Conservation (phyloP, 2,888 invertebrate genomes). For the Idaea straminata region DNA sequence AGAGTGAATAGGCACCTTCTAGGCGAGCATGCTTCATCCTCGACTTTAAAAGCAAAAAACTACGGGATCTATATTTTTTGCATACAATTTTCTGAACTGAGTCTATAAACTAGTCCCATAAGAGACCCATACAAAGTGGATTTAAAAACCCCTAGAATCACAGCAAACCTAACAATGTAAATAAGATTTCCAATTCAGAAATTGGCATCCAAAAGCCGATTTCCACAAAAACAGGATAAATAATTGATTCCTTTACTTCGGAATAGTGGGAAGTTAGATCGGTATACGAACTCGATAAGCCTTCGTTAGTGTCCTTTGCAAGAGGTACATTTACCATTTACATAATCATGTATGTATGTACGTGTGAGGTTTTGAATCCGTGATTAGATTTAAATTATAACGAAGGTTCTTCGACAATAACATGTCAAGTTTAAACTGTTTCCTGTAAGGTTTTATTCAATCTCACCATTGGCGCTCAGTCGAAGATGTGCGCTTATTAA, state of each 20-base stretch:
- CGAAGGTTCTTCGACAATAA: background rate
- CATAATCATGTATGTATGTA: background rate
- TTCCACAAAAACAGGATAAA: conserved; percentile 1
- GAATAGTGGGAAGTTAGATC: background rate
- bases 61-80: too few species aligned
- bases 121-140: background rate
- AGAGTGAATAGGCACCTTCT: too few species aligned
- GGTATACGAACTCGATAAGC: background rate
- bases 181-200: background rate
- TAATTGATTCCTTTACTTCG: background rate
- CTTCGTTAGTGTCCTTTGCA: background rate
- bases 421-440: too few species aligned
- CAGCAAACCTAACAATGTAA: background rate
- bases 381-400: background rate
- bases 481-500: too few species aligned
- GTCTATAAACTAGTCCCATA: too few species aligned
- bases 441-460: too few species aligned
- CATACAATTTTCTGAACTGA: too few species aligned
- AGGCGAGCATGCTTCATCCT: too few species aligned
- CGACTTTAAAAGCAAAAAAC: too few species aligned
- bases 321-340: background rate
- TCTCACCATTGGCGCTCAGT: too few species aligned
- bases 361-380: background rate
- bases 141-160: background rate
- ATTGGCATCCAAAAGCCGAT: background rate